A percentile compares a stretch with the other conserved stretches of the same genome.
Conservation (phyloP, 2,113 vertebrate genomes). For the Engraulis encrasicolus region DNA sequence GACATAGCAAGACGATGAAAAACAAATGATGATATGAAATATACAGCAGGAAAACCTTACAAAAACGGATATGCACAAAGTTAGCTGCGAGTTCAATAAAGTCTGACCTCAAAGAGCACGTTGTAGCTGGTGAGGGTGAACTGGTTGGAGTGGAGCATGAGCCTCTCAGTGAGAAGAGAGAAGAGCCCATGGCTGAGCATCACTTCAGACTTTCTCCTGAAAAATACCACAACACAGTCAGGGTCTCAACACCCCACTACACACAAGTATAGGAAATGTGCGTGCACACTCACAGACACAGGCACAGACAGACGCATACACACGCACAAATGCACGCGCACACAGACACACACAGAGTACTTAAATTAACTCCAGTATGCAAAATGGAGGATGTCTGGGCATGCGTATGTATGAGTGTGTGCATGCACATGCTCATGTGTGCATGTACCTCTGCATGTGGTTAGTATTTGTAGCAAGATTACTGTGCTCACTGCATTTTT, state of each 20-base stretch:
- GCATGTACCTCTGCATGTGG: too few relatives aligned
- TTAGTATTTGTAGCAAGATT: too few relatives aligned
- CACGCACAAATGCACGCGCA: too few relatives aligned
- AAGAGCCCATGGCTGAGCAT: constrained; percentile 96
- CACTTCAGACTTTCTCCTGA: constrained; percentile 94
- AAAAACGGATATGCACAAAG: background rate
- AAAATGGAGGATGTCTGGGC: too few relatives aligned
- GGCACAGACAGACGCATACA: too few relatives aligned
- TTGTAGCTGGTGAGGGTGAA: constrained; percentile 97
- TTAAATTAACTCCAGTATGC: too few relatives aligned
- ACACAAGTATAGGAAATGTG: too few relatives aligned
- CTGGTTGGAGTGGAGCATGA: constrained; percentile 89
- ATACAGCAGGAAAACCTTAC: background rate
- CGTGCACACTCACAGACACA: too few relatives aligned
- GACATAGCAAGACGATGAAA: background rate
- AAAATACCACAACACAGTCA: constrained; percentile 48
- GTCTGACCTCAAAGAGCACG: constrained; percentile 92
- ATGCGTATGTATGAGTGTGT: too few relatives aligned
- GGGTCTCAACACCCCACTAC: background rate
- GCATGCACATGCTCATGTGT: too few relatives aligned
- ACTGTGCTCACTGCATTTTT: too few relatives aligned
- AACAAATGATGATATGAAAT: background rate
- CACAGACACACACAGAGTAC: too few relatives aligned
- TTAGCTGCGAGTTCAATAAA: background rate
- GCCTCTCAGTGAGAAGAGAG: constrained; percentile 90